A percentile compares a stretch with the other conserved stretches of the same genome.
Evolutionary conservation across 2,797 vertebrate genomes (phyloP).

Genomic region (Nyctibius grandis): DNA sequence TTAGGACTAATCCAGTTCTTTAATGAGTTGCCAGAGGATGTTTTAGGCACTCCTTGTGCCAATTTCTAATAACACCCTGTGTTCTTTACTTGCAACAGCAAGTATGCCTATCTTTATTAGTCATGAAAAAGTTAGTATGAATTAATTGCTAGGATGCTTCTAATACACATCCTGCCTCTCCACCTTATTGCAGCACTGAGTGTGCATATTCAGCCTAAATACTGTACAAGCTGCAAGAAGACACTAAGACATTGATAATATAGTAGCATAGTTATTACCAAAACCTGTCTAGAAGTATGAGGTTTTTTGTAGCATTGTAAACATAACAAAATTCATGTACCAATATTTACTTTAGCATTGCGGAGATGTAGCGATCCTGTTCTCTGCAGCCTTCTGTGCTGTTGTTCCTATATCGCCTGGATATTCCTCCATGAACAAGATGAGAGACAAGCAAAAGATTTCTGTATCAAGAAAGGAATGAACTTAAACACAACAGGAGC

Average conservation of each 20-base stretch:
- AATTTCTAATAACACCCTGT: conserved; percentile 27
- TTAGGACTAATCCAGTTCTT: conserved; percentile 24
- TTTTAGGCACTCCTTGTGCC: conserved; percentile 31
- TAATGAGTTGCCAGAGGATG: conserved; percentile 50
- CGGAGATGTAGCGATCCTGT: background rate
- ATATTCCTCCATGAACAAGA: background rate
- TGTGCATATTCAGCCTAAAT: background rate
- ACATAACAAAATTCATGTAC: background rate
- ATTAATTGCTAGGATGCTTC: too few relatives aligned
- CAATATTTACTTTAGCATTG: background rate
- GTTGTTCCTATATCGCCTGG: background rate
- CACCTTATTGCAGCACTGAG: background rate
- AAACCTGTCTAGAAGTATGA: background rate
- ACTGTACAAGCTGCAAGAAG: background rate
- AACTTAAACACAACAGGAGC: too few relatives aligned
- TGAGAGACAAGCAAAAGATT: background rate
- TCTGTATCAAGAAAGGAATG: background rate
- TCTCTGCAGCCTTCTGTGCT: background rate
- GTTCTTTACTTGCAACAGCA: conserved; percentile 51
- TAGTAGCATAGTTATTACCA: background rate
- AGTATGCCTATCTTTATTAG: conserved; percentile 45
- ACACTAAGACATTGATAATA: background rate
- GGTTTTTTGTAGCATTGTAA: background rate
- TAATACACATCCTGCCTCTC: background rate
- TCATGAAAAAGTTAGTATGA: conserved; percentile 32